Evolutionary conservation across 2,888 invertebrate genomes (phyloP).

Genomic region (Griposia aprilina): DNA sequence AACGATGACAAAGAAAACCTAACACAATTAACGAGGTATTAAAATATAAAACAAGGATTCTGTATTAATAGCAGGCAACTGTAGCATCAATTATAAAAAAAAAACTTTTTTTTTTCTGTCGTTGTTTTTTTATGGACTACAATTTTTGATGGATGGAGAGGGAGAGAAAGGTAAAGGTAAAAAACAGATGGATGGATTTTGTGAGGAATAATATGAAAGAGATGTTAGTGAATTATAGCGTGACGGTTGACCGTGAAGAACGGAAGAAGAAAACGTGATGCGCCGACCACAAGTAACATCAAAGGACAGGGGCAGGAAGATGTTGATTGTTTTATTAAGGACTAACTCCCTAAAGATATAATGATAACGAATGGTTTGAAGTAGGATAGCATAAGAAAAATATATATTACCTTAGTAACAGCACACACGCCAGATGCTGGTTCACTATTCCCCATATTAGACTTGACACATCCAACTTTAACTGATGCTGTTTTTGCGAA

Average conservation of each 20-base stretch:
- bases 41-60: background rate
- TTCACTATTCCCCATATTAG: constrained; percentile 82
- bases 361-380: background rate
- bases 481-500: constrained; percentile 89
- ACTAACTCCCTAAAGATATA: background rate
- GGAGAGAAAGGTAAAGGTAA: background rate
- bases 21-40: background rate
- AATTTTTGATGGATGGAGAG: background rate
- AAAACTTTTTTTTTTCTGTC: too few relatives aligned
- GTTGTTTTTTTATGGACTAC: too few relatives aligned
- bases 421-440: constrained; percentile 85
- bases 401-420: constrained; percentile 85
- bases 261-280: background rate
- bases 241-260: background rate
- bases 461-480: constrained; percentile 86
- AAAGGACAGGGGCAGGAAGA: background rate
- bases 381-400: too few relatives aligned
- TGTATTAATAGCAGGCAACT: too few relatives aligned
- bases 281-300: background rate
- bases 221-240: background rate
- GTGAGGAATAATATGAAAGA: background rate
- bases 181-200: too few relatives aligned
- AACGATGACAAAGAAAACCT: background rate
- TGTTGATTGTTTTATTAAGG: too few relatives aligned
- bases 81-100: too few relatives aligned